Evolutionary conservation across 2,113 vertebrate genomes (phyloP).

Genomic region (Poecilia latipinna): DNA sequence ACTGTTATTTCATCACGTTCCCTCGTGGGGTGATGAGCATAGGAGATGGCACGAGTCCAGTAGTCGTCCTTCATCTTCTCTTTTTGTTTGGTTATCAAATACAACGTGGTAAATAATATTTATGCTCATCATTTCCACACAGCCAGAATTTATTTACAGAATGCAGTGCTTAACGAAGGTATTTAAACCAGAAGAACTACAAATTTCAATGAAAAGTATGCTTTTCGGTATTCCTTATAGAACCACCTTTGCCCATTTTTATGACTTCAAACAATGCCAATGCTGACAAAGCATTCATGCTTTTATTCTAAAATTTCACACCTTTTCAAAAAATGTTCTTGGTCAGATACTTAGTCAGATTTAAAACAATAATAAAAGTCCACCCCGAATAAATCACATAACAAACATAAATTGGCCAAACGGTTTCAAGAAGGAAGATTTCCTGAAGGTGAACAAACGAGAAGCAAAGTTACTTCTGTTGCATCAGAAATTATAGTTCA

Average conservation of each 20-base stretch:
- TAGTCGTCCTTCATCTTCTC: not conserved
- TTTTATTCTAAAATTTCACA: too few relatives aligned
- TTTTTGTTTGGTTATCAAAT: not conserved
- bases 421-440: not conserved
- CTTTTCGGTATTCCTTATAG: not conserved
- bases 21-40: not conserved
- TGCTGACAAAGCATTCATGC: too few relatives aligned
- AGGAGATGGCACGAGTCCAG: not conserved
- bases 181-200: not conserved
- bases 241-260: too few relatives aligned
- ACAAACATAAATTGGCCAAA: not conserved
- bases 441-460: not conserved
- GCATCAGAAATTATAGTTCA: not conserved
- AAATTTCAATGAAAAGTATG: too few relatives aligned
- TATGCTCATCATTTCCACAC: not conserved
- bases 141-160: not conserved
- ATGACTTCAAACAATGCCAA: not conserved
- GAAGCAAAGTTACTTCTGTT: not conserved
- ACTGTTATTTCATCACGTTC: not conserved
- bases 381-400: too few relatives aligned
- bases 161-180: not conserved
- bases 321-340: too few relatives aligned
- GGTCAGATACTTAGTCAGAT: too few relatives aligned
- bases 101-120: not conserved
- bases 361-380: too few relatives aligned